Evolutionary conservation across 2,797 vertebrate genomes (phyloP), one percentile per base, ranked within the genome.

Genomic region (Syndactyla subalaris): DNA sequence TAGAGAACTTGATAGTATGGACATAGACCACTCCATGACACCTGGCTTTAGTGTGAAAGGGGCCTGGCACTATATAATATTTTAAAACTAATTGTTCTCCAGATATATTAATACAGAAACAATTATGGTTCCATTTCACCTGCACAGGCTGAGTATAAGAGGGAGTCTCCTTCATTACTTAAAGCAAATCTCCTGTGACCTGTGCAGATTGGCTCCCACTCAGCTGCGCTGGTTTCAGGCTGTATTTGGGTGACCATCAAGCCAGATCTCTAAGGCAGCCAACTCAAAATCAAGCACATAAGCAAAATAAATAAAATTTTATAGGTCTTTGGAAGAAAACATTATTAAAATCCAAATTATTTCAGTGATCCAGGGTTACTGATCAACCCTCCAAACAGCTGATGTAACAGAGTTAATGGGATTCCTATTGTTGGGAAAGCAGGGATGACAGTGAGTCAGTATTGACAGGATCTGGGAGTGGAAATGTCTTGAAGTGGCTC

Each of bases 31-130:
- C 30, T 16, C 5, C 22, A 41, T 24, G 30, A 5, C 13, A 26
- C 13, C 34, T 61, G 39, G 6, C 29, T 67, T 11, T 54, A 21
- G 8, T 7, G 23, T n/a, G 65, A 84, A 63, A 39, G 13, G 14
- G 3, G 3, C 5, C 1, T 48, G 52, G 4, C 1, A 15, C 6
- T 45, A 14, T 30, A 49, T 30, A 34, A 55, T n/a, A 38, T 34
- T 36, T 38, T 43, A 38, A 55, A 68, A 21, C 4, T 62, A 41
- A 14, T 32, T 57, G 23, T 39, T 83, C 7, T 43, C 21, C 26
- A 26, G 7, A 18, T 48, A 88, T 62, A 23, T 71, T 85, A 36
- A 61, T 18, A 23, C 4, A 78, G 19, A 74, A 74, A 20, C n/a
- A 74, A 32, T 8, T 46, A 20, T 45, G 10, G 3, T 6, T 93